Evolutionary conservation across 2,797 vertebrate species (phyloP).

Genomic region (Gallinago nigripennis): DNA sequence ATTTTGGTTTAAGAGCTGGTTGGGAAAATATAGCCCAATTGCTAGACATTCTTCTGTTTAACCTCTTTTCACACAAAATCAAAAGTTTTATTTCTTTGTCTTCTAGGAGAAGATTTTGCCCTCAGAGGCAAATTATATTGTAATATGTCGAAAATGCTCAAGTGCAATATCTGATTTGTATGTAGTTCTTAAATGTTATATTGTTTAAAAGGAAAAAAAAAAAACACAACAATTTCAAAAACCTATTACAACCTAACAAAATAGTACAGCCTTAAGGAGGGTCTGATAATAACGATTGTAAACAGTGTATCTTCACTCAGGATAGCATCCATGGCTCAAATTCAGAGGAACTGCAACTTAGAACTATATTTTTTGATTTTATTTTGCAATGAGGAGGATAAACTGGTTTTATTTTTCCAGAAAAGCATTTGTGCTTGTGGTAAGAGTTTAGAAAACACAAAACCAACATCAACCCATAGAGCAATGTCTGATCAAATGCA

Average conservation of each 20-base stretch:
- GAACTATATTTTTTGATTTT: neutral
- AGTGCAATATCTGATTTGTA: neutral
- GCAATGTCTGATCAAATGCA: neutral
- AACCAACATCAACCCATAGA: neutral
- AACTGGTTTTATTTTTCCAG: neutral
- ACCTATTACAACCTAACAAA: neutral
- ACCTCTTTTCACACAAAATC: neutral
- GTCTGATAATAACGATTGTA: neutral
- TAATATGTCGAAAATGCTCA: neutral
- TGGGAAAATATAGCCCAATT: neutral
- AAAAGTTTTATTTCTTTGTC: neutral
- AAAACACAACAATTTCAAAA: neutral
- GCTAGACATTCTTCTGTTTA: neutral
- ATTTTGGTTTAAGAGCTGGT: neutral
- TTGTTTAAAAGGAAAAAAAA: neutral
- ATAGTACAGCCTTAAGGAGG: neutral
- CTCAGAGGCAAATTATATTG: conserved; percentile 4
- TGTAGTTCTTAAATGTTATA: neutral
- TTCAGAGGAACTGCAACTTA: neutral
- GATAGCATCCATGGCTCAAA: neutral
- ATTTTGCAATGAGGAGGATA: neutral
- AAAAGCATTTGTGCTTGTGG: neutral
- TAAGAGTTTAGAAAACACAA: neutral
- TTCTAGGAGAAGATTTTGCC: neutral
- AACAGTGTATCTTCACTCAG: neutral